Conservation (phyloP, 1,140 invertebrate species). For the Vollenhovia emeryi region DNA sequence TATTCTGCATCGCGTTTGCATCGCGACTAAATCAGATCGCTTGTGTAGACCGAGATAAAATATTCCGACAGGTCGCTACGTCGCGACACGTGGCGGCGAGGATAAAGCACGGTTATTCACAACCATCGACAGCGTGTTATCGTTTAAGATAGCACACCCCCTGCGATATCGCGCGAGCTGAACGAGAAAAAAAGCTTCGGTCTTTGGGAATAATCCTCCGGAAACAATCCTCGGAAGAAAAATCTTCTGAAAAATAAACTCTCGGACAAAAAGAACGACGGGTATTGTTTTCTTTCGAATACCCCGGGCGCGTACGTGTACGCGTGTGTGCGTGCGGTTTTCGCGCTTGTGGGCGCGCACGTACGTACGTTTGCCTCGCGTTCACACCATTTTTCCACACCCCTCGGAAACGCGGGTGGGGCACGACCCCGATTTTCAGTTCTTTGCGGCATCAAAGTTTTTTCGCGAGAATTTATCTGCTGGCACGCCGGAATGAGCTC, state of each 20-base stretch:
- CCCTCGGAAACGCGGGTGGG: background rate
- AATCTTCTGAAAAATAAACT: constrained; percentile 45
- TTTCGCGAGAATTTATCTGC: constrained; percentile 52
- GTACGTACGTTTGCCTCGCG: background rate
- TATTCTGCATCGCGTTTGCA: background rate
- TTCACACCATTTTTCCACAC: constrained; percentile 8
- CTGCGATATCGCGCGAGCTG: background rate
- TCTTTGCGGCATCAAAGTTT: constrained; percentile 45
- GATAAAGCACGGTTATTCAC: constrained; percentile 15
- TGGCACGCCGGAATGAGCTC: constrained; percentile 20
- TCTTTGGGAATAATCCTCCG: constrained; percentile 16
- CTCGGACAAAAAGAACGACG: constrained; percentile 23
- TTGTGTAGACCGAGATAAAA: background rate
- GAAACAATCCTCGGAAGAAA: constrained; percentile 37
- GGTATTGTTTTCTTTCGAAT: constrained; percentile 44
- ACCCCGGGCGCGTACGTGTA: no score
- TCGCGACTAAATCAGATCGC: background rate
- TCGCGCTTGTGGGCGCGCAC: background rate
- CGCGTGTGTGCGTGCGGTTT: no score
- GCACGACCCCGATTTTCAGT: constrained; percentile 46
- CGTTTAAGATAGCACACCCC: constrained; percentile 6
- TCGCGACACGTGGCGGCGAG: background rate
- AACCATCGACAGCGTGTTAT: constrained; percentile 20
- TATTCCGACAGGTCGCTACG: background rate
- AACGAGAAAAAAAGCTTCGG: constrained; percentile 19